Base-by-base conservation (phyloP, 2,797 vertebrate genomes). In the Lacerta agilis region DNA sequence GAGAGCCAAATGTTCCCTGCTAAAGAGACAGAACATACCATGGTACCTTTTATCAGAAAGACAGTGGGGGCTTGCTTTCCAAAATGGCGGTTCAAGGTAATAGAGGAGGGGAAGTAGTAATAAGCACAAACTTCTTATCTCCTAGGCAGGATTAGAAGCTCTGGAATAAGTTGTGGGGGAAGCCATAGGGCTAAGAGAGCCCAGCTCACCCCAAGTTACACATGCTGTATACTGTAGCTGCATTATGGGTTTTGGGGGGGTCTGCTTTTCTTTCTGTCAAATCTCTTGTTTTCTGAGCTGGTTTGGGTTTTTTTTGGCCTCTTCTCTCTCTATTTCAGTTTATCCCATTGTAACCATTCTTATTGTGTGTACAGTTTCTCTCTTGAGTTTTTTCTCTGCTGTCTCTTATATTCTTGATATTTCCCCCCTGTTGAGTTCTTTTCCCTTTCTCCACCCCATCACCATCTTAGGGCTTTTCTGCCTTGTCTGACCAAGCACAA, bases 91-190 rank as follows among this genome's bases (percentile, higher is more conserved):
- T 45, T 64, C 67, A 79, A 43, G 45, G 36, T 23, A 58, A 25
- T 49, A 33, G 71, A 33, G 58, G 43, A 20, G 79, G 58, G 25
- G 83, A 85, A 85, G 27, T 55, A 55, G 64, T 76, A 67, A 66
- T n/a, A 81, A 89, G 83, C 88, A 89, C 83, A 89, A 75, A 1
- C 10, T 75, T 85, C 58, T 13, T 27, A 23, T 45, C 41, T 83
- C 18, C 79, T 58, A 8, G 49, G 25, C 38, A 55, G n/a, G 55
- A 10, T 25, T 58, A 77, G 58, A 38, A 64, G 55, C n/a, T 38
- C 33, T 36, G 23, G 41, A 45, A 67, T 66, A 85, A 67, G 43
- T 29, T n/a, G 33, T 36, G 15, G 55, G 82, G 55, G 45, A n/a
- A 66, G 27, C 43, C 64, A 83, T 11, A 27, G 64, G 23, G 33